Evolutionary conservation across 2,888 invertebrate genomes (phyloP), one percentile per base, ranked within the genome.

Genomic region (Zhuqinia jingwanae): DNA sequence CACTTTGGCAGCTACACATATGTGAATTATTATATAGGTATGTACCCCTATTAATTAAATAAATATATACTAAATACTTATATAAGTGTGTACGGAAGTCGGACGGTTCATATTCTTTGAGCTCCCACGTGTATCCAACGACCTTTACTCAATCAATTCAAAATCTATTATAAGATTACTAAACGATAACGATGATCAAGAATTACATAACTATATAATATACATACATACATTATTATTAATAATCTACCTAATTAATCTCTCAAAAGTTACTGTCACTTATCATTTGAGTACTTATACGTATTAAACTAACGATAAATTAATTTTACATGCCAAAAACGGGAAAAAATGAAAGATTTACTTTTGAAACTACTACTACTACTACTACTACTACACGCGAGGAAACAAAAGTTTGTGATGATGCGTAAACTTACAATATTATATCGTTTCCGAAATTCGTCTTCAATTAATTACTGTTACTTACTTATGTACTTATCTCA

Each of bases 81-180:
- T 50, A 75, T 20, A 45, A n/a, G n/a, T n/a, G n/a, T n/a, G 30
- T 36, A 20, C 17, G 56, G 27, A 75, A 56, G 8, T 56, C 36
- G 53, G 56, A 75, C 53, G 0, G 53, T 75, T 45, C 77, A 58
- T 77, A 60, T 45, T 77, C 60, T 63, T 30, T 58, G 70, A 70
- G 68, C 58, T 73, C 81, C 70, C 58, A 65, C n/a, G 42, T 68
- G 42, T 17, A 53, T 80, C 70, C 47, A 73, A 73, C 81, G 81
- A 81, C 81, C 81, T 81, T 81, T 45, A 81, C 73, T 81, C 81
- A 81, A 81, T 70, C 58, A 81, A 81, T 75, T 56, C 20, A 53
- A 56, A 75, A 17, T 36, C 27, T 20, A 75, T 56, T 36, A 36
- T 36, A 36, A 36, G 1, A 75, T 42, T 60, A 25, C 22, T 60